Evolutionary conservation across 1,140 invertebrate genomes (phyloP).

Genomic region (Thaumetopoea pityocampa): DNA sequence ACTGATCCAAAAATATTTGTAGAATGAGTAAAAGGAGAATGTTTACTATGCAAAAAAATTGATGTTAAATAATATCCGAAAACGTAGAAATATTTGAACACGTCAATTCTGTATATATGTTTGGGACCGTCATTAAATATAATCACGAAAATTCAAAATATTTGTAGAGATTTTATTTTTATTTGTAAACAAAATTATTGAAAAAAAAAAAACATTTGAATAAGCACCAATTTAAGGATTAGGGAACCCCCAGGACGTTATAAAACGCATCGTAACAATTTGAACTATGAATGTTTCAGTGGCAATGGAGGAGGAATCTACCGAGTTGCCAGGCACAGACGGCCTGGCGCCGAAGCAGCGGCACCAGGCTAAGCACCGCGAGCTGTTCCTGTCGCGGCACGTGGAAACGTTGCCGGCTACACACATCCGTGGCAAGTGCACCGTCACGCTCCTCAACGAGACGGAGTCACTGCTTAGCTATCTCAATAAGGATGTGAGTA

Average conservation of each 20-base stretch:
- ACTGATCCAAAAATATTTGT: too few species aligned
- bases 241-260: too few species aligned
- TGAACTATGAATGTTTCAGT: conserved; percentile 34
- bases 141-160: too few species aligned
- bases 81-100: too few species aligned
- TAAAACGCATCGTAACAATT: conserved; percentile 1
- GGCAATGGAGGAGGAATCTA: conserved; percentile 71
- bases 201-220: too few species aligned
- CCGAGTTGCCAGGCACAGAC: conserved; percentile 65
- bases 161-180: too few species aligned
- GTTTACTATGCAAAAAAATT: too few species aligned
- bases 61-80: too few species aligned
- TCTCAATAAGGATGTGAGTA: conserved; percentile 94
- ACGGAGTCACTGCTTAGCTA: conserved; percentile 97
- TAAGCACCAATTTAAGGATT: conserved; percentile 1
- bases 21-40: too few species aligned
- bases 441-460: conserved; percentile 98
- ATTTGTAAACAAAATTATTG: too few species aligned
- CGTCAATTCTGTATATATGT: too few species aligned
- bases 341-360: conserved; percentile 85
- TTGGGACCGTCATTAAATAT: too few species aligned
- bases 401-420: conserved; percentile 98
- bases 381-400: conserved; percentile 98
- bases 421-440: conserved; percentile 99
- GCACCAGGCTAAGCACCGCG: conserved; percentile 97